Evolutionary conservation across 2,113 vertebrate genomes (phyloP), one percentile per base, ranked within the genome.

Genomic region (Myotis lucifugus): DNA sequence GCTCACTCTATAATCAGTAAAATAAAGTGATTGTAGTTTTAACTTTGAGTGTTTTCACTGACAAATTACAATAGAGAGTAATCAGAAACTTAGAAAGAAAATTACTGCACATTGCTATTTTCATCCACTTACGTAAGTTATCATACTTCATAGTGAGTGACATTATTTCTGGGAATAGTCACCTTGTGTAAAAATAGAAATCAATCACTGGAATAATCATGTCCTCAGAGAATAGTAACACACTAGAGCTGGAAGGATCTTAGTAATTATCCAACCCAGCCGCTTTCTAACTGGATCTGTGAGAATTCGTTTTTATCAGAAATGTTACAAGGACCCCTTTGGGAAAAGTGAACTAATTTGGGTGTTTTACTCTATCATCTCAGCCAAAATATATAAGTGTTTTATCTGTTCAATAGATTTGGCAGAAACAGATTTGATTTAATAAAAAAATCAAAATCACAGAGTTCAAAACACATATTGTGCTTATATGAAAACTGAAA

Each of bases 121-220:
- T 40, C 15, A 76, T 29, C 27, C 34, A 85, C 56, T 92, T 48
- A 84, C 66, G 2, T 70, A 74, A 91, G 76, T 90, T 94, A 81
- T 34, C 40, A 92, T n/a, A 87, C 14, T 77, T 88, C 37, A 67
- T 27, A 88, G 64, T 88, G 25, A 95, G 10, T 94, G 66, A 84
- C 50, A 92, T 84, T 85, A 82, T 76, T 94, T 25, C 29, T 54
- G 78, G 8, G 21, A 93, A 90, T 83, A 72, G n/a, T 92, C 70
- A 84, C 64, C 70, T 83, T 87, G 50, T 84, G 21, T 92, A 90
- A 87, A 90, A 95, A 54, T 72, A 90, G 73, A 84, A 94, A 92
- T 92, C 90, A 91, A 70, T 90, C 81, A 92, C 27, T 74, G 18
- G 8, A 34, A 18, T 74, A 52, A 87, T 69, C 8, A 64, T 59